Base-by-base conservation (phyloP, 2,113 vertebrate species). In the Orthonyx spaldingii region DNA sequence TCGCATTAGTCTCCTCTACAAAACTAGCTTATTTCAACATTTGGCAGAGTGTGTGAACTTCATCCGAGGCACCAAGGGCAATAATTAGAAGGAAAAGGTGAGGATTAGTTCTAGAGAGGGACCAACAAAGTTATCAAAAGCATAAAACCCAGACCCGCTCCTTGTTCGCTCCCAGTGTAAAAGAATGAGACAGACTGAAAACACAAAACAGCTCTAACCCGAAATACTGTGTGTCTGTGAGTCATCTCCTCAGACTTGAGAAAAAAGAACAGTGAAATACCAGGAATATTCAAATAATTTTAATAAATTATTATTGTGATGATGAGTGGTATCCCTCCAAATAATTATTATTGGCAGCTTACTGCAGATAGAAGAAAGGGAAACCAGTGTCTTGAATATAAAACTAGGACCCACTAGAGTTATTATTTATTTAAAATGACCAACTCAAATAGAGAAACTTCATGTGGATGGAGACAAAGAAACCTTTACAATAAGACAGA, bases 11-110 rank as follows among this genome's bases (percentile, higher is more conserved):
- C 75, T 85, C 47, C 32, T 61, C 66, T 60, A 59, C 33, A 82
- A 79, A 96, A 85, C 75, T 35, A 66, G 56, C 83, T 83, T 85
- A 94, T 90, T 96, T 79, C 60, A 80, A 84, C 69, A 56, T 52
- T 76, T 68, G 39, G 79, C 79, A 79, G 59, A 84, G 75, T 3
- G 39, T 15, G 4, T 59, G 56, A 75, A 46, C 52, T 75, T 82
- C 66, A 76, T 55, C 41, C 7, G 1, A 59, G 50, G 69, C 32
- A 92, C 46, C 69, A 71, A 35, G 69, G 79, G 93, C 44, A 66
- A 23, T 1, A 60, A n/a, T 60, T n/a, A 23, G 30, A 74, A 53
- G 86, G 12, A 55, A 70, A 84, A 77, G 39, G n/a, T 42, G 41
- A 65, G 59, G 68, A 78, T 84, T 76, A 59, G 37, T 16, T 56